These are phyloP conservation scores for Cairina moschata DNA, from an alignment of 2,113 vertebrate genomes.

Conservation along the genomic window DNA sequence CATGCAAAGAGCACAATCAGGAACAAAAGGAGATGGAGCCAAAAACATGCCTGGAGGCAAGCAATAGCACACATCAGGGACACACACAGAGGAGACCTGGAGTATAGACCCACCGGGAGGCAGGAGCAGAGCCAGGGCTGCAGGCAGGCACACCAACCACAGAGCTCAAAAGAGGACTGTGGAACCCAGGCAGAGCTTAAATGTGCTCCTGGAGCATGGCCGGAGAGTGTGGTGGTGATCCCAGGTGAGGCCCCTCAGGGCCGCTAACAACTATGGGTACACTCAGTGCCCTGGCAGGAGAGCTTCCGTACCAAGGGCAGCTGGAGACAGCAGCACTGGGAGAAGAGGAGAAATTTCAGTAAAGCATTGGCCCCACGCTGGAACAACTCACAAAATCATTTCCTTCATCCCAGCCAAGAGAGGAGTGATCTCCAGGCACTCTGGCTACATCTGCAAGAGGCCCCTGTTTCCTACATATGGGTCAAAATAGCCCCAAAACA, in stretches of 20 bases:
- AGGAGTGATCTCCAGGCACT: not conserved
- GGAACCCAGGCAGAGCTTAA: not conserved
- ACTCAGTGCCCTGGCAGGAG: not conserved
- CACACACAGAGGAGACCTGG: not conserved
- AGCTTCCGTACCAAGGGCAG: not conserved
- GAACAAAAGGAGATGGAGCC: not conserved
- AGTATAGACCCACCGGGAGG: not conserved
- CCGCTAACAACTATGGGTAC: not conserved
- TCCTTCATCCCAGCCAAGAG: not conserved
- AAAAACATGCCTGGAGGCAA: not conserved
- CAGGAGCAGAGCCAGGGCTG: not conserved
- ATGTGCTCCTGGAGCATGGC: fast-evolving
- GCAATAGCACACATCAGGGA: not conserved
- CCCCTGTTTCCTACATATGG: not conserved
- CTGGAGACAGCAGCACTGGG: not conserved
- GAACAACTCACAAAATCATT: not conserved
- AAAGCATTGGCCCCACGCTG: not conserved
- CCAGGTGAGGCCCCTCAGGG: not conserved
- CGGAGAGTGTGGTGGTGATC: not conserved
- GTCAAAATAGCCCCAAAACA: not conserved
- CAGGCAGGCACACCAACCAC: fast-evolving
- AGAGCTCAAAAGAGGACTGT: not conserved
- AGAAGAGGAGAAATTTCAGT: not conserved
- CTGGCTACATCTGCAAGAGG: not conserved
- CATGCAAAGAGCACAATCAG: not conserved